Evolutionary conservation across 2,797 vertebrate genomes (phyloP).

Genomic region (Alca torda): DNA sequence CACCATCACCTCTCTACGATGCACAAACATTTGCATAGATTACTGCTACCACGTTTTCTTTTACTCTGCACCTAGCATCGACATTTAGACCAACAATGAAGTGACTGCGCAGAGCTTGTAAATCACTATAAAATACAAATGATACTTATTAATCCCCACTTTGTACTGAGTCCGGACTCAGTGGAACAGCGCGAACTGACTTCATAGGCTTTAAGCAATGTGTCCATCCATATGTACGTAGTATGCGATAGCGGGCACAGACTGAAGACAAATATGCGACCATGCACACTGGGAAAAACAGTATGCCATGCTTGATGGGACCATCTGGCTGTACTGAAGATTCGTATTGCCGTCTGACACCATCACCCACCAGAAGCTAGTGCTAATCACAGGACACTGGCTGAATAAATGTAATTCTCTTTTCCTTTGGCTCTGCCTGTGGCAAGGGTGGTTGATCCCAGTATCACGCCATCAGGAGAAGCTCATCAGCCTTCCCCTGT

Average conservation of each 20-base stretch:
- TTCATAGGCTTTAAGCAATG: background rate
- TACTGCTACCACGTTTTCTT: background rate
- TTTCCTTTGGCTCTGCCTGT: background rate
- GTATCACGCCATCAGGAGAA: fast-evolving
- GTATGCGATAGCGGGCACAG: background rate
- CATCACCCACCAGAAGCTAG: background rate
- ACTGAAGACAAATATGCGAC: background rate
- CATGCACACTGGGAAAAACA: background rate
- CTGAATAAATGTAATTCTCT: background rate
- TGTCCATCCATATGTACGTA: background rate
- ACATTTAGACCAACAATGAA: background rate
- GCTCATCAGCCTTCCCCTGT: background rate
- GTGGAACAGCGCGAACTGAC: background rate
- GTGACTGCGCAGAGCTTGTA: background rate
- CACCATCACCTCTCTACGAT: background rate
- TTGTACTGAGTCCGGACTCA: background rate
- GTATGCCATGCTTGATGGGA: background rate
- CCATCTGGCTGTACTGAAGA: background rate
- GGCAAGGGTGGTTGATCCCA: background rate
- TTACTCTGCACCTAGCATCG: background rate
- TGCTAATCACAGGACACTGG: background rate
- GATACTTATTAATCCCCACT: background rate
- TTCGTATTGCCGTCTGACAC: background rate
- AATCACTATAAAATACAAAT: background rate
- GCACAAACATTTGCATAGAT: background rate